Conservation (phyloP, 2,888 invertebrate genomes). For the Tineola bisselliella region DNA sequence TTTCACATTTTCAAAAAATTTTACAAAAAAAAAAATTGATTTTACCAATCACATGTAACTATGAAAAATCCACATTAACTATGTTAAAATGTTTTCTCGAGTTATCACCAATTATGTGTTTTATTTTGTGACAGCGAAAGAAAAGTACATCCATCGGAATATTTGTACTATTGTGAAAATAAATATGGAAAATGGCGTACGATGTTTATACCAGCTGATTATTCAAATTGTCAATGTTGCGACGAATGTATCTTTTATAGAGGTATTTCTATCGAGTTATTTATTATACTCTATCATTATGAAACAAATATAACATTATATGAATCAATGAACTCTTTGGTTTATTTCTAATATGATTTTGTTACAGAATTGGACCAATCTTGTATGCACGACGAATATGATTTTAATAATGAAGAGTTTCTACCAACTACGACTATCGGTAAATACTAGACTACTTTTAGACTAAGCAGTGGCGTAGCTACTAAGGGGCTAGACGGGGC, state of each 20-base stretch:
- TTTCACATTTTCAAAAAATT: too few species aligned
- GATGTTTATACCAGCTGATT: conserved; percentile 50
- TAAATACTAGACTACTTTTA: conserved; percentile 18
- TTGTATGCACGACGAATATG: conserved; percentile 48
- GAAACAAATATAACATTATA: too few species aligned
- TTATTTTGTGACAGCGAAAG: conserved; percentile 31
- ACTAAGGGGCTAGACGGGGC: neutral
- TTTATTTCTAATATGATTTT: too few species aligned
- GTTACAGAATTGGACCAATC: conserved; percentile 54
- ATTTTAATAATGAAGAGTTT: conserved; percentile 48
- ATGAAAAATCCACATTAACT: too few species aligned
- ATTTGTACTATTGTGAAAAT: conserved; percentile 39
- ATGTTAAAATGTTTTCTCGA: too few species aligned
- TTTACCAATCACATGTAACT: too few species aligned
- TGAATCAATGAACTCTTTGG: too few species aligned
- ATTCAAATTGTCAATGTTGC: conserved; percentile 47
- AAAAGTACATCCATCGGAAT: conserved; percentile 34
- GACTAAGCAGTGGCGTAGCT: neutral
- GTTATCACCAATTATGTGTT: too few species aligned
- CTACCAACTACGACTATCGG: conserved; percentile 51
- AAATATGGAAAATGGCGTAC: conserved; percentile 51
- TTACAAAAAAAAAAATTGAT: too few species aligned
- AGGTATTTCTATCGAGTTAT: conserved; percentile 31
- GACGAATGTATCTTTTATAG: conserved; percentile 53
- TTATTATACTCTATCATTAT: too few species aligned